phyloP scores from a whole-genome alignment of 1,140 invertebrate species.

The Drosophila pruinosa region DNA sequence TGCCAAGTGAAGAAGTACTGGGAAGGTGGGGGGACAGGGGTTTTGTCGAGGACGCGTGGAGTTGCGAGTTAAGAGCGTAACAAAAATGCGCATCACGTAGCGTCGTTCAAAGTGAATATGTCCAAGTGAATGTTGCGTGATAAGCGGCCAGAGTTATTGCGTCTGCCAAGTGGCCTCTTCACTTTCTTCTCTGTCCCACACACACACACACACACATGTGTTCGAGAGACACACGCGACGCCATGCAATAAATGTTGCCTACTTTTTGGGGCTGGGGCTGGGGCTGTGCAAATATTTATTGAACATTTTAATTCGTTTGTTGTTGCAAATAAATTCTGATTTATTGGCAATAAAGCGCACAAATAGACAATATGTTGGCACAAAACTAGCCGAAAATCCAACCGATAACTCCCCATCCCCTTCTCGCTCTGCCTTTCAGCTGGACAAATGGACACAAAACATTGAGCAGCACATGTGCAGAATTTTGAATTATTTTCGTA shows the following conservation, averaged over 20 bases:
- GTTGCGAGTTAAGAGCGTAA: constrained; percentile 56
- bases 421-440: background rate
- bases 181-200: constrained; percentile 4
- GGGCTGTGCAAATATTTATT: constrained; percentile 81
- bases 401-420: constrained; percentile 43
- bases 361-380: constrained; percentile 66
- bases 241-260: constrained; percentile 50
- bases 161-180: constrained; percentile 37
- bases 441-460: constrained; percentile 43
- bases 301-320: constrained; percentile 83
- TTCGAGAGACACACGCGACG: constrained; percentile 2
- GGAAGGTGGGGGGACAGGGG: background rate
- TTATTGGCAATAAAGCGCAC: constrained; percentile 82
- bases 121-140: constrained; percentile 56
- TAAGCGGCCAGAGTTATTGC: constrained; percentile 44
- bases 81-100: constrained; percentile 77
- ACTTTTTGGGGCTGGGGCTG: constrained; percentile 35
- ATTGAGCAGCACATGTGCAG: constrained; percentile 60
- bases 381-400: constrained; percentile 36
- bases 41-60: background rate
- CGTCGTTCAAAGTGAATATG: constrained; percentile 73
- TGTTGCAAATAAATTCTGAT: constrained; percentile 83
- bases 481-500: constrained; percentile 57
- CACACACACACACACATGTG: constrained; percentile 21
- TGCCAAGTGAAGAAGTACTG: background rate